Conservation (phyloP, 2,888 invertebrate species). For the Pachycephus smyrnensis region DNA sequence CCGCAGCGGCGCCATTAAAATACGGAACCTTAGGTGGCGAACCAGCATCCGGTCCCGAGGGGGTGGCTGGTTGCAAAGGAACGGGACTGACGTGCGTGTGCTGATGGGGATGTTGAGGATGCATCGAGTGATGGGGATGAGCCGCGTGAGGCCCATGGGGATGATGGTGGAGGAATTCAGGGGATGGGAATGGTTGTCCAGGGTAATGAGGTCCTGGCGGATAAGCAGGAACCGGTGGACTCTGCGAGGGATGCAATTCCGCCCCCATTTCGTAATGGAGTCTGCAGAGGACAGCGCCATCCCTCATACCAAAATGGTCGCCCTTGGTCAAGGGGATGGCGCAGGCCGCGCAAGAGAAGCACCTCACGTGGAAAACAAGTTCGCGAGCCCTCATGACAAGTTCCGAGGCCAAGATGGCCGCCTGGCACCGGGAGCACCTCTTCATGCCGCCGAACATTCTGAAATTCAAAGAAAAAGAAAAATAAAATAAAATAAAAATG, state of each 20-base stretch:
- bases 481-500: background rate
- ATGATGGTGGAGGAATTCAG: conserved; percentile 65
- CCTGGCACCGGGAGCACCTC: conserved; percentile 90
- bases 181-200: conserved; percentile 71
- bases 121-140: conserved; percentile 59
- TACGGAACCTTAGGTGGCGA: conserved; percentile 66
- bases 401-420: conserved; percentile 89
- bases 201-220: conserved; percentile 67
- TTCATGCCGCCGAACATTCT: conserved; percentile 89
- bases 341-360: conserved; percentile 94
- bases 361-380: conserved; percentile 93
- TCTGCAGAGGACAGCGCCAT: conserved; percentile 90
- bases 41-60: conserved; percentile 57
- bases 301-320: conserved; percentile 94
- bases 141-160: conserved; percentile 55
- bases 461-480: conserved; percentile 38
- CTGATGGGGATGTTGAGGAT: conserved; percentile 69
- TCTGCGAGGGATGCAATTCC: conserved; percentile 62
- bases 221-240: conserved; percentile 63
- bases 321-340: conserved; percentile 89
- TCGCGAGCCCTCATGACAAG: conserved; percentile 95
- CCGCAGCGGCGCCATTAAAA: conserved; percentile 73
- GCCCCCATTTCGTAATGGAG: conserved; percentile 74
- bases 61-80: conserved; percentile 70
- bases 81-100: conserved; percentile 64